Conservation (phyloP, 1,140 invertebrate species). For the Colletes latitarsis region DNA sequence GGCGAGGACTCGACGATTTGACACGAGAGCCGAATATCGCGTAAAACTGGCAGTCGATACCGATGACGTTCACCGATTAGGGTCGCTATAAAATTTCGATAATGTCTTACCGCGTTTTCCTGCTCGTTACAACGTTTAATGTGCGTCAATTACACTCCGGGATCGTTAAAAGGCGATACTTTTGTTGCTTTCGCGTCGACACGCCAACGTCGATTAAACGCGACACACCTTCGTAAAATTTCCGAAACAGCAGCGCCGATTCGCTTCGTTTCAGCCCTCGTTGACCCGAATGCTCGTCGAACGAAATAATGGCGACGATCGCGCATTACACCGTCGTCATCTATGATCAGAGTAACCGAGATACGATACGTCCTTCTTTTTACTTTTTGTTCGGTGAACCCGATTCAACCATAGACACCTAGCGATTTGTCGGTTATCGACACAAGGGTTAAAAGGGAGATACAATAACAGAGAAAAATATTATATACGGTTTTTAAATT, state of each 20-base stretch:
- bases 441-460: too few relatives aligned
- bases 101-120: conserved; percentile 36
- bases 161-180: conserved; percentile 26
- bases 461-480: too few relatives aligned
- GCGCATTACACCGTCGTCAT: not conserved
- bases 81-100: conserved; percentile 30
- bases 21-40: conserved; percentile 2
- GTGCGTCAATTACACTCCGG: conserved; percentile 25
- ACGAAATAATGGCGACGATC: conserved; percentile 18
- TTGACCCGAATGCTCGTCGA: conserved; percentile 9
- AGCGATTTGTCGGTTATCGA: too few relatives aligned
- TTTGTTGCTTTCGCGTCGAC: not conserved
- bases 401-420: too few relatives aligned
- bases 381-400: too few relatives aligned
- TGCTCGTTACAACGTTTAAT: conserved; percentile 30
- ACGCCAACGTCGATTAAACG: not conserved
- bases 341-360: not conserved
- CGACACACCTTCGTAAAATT: not conserved
- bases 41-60: not conserved
- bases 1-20: not conserved
- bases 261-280: too few relatives aligned
- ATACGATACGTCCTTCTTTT: too few relatives aligned
- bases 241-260: conserved; percentile 1
- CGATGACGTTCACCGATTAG: conserved; percentile 25
- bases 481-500: too few relatives aligned